These are phyloP conservation scores for Parnassius smintheus DNA, from an alignment of 2,888 invertebrate genomes.

Conservation along the genomic window DNA sequence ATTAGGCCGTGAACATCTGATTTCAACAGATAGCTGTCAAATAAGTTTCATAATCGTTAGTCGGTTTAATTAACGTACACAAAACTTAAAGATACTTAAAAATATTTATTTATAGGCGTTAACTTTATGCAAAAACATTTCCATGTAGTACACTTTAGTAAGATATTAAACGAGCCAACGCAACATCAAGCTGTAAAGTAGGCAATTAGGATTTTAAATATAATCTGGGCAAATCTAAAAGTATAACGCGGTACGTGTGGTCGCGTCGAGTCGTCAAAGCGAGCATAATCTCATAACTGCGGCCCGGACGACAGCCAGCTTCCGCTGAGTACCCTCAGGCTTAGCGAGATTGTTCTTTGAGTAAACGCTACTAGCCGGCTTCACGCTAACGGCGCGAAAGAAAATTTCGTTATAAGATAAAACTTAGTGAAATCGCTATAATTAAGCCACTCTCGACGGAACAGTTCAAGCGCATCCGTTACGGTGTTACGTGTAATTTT, in stretches of 20 bases:
- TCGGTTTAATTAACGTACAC: constrained; percentile 3
- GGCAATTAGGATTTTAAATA: constrained; percentile 67
- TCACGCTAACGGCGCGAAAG: constrained; percentile 29
- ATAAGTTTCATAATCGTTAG: constrained; percentile 29
- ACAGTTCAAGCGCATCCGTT: constrained; percentile 56
- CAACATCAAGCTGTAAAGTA: constrained; percentile 48
- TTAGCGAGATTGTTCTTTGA: constrained; percentile 65
- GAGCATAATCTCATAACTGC: constrained; percentile 76
- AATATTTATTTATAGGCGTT: constrained; percentile 6
- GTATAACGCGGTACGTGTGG: constrained; percentile 55
- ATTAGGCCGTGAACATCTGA: constrained; percentile 45
- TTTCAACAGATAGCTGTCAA: constrained; percentile 35
- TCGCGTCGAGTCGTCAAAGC: constrained; percentile 65
- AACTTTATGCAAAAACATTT: constrained; percentile 6
- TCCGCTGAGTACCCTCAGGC: constrained; percentile 65
- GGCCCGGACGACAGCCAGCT: constrained; percentile 63
- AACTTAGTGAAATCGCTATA: constrained; percentile 6
- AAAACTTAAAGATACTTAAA: constrained; percentile 15
- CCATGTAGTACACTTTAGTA: constrained; percentile 25
- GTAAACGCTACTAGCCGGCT: constrained; percentile 42
- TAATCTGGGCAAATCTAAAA: constrained; percentile 52
- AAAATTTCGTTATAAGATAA: constrained; percentile 38
- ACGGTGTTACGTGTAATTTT: constrained; percentile 56
- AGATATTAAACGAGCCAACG: constrained; percentile 40
- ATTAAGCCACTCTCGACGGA: constrained; percentile 26